Evolutionary conservation across 2,888 invertebrate species (phyloP).

Genomic region (Xylota sylvarum): DNA sequence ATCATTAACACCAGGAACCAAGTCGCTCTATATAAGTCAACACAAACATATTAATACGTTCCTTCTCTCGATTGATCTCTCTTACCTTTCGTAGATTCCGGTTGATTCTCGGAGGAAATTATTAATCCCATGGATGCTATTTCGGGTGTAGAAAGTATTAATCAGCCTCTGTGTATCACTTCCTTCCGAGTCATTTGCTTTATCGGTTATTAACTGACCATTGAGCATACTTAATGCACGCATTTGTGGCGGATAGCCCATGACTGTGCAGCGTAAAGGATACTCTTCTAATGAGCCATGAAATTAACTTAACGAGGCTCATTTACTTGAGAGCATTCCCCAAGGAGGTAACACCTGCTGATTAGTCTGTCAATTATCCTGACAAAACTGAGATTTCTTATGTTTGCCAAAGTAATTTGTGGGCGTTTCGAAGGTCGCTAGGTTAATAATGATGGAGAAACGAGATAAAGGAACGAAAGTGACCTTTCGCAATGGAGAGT

Average conservation of each 20-base stretch:
- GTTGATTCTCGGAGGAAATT: conserved; percentile 79
- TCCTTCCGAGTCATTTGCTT: not conserved
- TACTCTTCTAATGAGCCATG: conserved; percentile 18
- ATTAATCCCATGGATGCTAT: conserved; percentile 82
- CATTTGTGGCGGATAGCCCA: conserved; percentile 56
- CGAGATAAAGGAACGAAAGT: not conserved
- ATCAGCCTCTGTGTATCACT: conserved; percentile 77
- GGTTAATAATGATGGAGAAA: not conserved
- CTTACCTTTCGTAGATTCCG: conserved; percentile 78
- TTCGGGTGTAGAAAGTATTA: conserved; percentile 80
- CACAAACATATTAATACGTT: not conserved
- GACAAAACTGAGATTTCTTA: not conserved
- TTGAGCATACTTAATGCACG: conserved; percentile 56
- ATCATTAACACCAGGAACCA: conserved; percentile 81
- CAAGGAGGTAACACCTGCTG: conserved; percentile 24
- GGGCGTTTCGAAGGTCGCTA: not conserved
- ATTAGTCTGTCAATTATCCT: conserved; percentile 38
- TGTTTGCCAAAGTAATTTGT: not conserved
- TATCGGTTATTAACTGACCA: conserved; percentile 20
- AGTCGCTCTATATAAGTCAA: conserved; percentile 77
- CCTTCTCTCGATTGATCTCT: not conserved
- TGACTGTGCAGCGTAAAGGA: conserved; percentile 36
- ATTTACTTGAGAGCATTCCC: conserved; percentile 17
- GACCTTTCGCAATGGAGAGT: conserved; percentile 8
- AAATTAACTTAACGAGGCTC: conserved; percentile 18